These are phyloP conservation scores for Himalopsyche kuldschensis DNA, from an alignment of 2,888 invertebrate genomes.

Conservation along the genomic window DNA sequence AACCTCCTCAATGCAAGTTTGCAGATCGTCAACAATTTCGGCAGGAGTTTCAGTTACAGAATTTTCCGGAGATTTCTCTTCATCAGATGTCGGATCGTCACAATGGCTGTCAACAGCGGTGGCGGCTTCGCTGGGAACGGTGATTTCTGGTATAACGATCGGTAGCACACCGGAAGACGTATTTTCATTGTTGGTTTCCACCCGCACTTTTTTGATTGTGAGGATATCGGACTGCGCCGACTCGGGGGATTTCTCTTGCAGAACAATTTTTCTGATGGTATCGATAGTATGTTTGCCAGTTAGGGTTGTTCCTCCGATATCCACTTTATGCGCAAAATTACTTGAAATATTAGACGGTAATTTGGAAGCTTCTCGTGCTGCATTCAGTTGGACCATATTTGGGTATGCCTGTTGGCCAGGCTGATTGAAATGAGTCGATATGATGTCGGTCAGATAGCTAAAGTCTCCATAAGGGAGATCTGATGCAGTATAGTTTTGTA, in stretches of 20 bases:
- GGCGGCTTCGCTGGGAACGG: not conserved
- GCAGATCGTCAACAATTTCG: not conserved
- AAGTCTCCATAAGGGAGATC: slow-evolving; percentile 61
- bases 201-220: not conserved
- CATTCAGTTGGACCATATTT: slow-evolving; percentile 36
- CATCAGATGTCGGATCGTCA: not conserved
- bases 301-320: slow-evolving; percentile 7
- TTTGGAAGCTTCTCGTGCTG: slow-evolving; percentile 15
- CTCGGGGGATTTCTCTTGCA: not conserved
- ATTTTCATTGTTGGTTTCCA: not conserved
- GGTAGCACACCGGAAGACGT: not conserved
- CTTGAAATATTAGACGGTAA: slow-evolving; percentile 8
- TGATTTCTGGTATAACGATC: not conserved
- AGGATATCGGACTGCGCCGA: not conserved
- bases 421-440: slow-evolving; percentile 42
- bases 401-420: slow-evolving; percentile 36
- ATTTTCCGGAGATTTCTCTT: not conserved
- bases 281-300: not conserved
- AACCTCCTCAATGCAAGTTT: slow-evolving; percentile 50
- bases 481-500: slow-evolving; percentile 60
- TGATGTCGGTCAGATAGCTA: slow-evolving; percentile 59
- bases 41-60: not conserved
- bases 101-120: not conserved
- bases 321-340: not conserved
- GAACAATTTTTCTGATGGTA: slow-evolving; percentile 10